Evolutionary conservation across 2,888 invertebrate species (phyloP), one percentile per base, ranked within the genome.

Genomic region (Liopterus haemorrhoidalis): DNA sequence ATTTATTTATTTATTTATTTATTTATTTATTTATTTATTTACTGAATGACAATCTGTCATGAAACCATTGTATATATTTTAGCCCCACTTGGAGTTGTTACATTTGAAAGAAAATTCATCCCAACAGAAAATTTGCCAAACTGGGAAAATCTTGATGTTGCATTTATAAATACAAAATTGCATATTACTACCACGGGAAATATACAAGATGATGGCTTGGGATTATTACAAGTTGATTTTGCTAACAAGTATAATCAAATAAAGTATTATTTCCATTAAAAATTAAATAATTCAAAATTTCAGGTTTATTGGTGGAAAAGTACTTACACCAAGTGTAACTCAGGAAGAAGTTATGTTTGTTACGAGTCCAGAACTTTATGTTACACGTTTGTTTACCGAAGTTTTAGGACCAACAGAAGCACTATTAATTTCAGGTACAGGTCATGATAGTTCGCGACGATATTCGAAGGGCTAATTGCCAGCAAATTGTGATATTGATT

Each of bases 311-410:
- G n/a, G n/a, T n/a, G n/a, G n/a, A n/a, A n/a, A n/a, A n/a, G n/a
- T n/a, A n/a, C n/a, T n/a, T n/a, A n/a, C n/a, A n/a, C n/a, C n/a
- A 58, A 63, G 65, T 57, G 41, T 22, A 20, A 39, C 43, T 48
- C 97, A 97, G 67, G 97, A 97, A 67, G 97, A 97, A 71, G 97
- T 97, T 54, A 75, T 94, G 36, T 97, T 96, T 65, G 78, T 91
- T n/a, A 88, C 94, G 52, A 93, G 91, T 62, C 96, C 97, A 0
- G 97, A 97, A 67, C 71, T 96, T 58, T 73, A 97, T 51, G 70
- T 90, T 4, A 80, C 90, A 1, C 79, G 92, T 70, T 73, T 97
- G 3, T 86, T 97, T 57, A 85, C 89, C 0, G 92, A 92, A 66
- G 75, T 72, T 38, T 68, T 96, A 48, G 76, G 77, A 22, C 76